These are phyloP conservation scores for Idaea dimidiata DNA, from an alignment of 2,888 invertebrate species.

Conservation along the genomic window DNA sequence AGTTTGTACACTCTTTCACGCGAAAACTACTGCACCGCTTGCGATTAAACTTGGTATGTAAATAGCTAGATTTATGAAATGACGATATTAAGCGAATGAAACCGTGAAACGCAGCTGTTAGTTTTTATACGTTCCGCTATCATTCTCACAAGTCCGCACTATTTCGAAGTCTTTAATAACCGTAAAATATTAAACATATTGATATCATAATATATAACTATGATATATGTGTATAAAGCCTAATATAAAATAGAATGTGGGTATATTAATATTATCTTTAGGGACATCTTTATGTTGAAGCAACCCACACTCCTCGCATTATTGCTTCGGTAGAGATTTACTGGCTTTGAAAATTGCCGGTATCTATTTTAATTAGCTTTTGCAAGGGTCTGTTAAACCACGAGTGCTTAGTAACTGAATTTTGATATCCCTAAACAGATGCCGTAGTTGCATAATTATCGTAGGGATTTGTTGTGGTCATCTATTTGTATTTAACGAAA, in stretches of 20 bases:
- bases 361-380: not conserved
- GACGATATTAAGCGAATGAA: no score
- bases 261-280: conserved; percentile 1
- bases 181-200: not conserved
- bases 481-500: no score
- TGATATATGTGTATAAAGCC: not conserved
- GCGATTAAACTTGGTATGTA: no score
- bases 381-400: not conserved
- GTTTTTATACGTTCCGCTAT: no score
- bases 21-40: no score
- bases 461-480: no score
- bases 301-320: not conserved
- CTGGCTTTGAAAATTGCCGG: conserved; percentile 1
- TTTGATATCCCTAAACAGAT: not conserved
- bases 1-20: no score
- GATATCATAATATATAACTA: not conserved
- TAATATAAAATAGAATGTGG: not conserved
- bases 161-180: not conserved
- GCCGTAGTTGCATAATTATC: not conserved
- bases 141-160: no score
- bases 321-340: not conserved
- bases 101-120: no score
- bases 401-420: not conserved
- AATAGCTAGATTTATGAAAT: no score
- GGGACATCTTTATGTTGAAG: conserved; percentile 1